Base-by-base conservation (phyloP, 2,113 vertebrate genomes). In the Hypomesus transpacificus region DNA sequence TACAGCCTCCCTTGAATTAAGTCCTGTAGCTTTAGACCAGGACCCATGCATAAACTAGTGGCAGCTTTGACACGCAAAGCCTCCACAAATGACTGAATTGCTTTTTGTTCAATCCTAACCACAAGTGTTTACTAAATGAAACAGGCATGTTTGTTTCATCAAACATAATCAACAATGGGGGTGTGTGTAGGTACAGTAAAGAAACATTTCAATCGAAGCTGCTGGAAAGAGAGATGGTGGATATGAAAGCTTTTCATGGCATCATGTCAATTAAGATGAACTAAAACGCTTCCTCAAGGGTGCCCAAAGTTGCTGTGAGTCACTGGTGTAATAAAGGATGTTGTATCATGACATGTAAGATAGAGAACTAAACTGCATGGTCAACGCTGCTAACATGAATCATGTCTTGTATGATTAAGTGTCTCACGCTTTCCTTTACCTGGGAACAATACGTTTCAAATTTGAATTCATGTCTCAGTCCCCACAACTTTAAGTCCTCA, bases 131-230 rank as follows among this genome's bases (percentile, higher is more conserved):
- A 39, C 58, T 63, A 70, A 70, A 46, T 22, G 31, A 21, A 51
- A 50, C 28, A 14, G 11, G 51, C 51, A n/a, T 50, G 53, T 82
- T 66, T 73, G 56, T 46, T 46, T 11, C 39, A 46, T 46, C 1
- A 11, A 46, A 13, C 39, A 13, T 46, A 46, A 46, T 46, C 39
- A 13, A 11, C 13, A 71, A 68, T 72, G 59, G 50, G 52, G n/a
- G 39, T 24, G 39, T 24, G 39, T 60, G 20, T 13, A 18, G 0
- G 7, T 34, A 68, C 46, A 39, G 39, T 21, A 7, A 20, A 58
- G 16, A 70, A 61, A 22, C 71, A n/a, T 69, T 57, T 58, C 56
- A 34, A 68, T 65, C 54, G 71, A 69, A 76, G 70, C 9, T 46
- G 3, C 53, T 52, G 28, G 69, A 76, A 71, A 62, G 50, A 73